These are phyloP conservation scores for Drosophila limbata DNA, from an alignment of 2,888 invertebrate species.

Conservation along the genomic window DNA sequence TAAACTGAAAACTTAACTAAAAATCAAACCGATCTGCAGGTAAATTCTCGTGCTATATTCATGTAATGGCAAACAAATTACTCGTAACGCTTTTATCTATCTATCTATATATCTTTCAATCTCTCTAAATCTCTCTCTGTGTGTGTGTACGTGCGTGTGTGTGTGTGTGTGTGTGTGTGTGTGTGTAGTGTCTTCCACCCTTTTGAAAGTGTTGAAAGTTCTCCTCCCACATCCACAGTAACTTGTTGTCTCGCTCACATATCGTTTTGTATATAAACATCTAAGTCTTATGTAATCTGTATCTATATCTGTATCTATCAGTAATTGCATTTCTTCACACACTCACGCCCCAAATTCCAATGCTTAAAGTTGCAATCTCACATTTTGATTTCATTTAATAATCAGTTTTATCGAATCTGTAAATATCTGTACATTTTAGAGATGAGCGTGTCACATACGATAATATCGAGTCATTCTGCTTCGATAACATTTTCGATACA, in stretches of 20 bases:
- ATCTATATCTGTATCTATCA: constrained; percentile 6
- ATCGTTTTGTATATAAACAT: constrained; percentile 26
- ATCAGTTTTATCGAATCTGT: constrained; percentile 22
- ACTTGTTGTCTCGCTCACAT: constrained; percentile 42
- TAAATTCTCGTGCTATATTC: constrained; percentile 65
- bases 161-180: constrained; percentile 19
- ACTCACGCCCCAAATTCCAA: constrained; percentile 12
- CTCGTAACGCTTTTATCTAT: constrained; percentile 35
- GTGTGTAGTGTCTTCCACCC: constrained; percentile 40
- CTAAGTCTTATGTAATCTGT: constrained; percentile 20
- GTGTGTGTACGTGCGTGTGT: background rate
- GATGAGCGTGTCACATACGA: background rate
- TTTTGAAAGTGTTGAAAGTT: constrained; percentile 29
- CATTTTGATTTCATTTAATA: constrained; percentile 5
- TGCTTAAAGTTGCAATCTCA: constrained; percentile 13
- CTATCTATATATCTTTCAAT: constrained; percentile 10
- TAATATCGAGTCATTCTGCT: background rate
- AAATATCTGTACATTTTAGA: background rate
- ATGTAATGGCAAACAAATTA: constrained; percentile 45
- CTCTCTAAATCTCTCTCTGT: constrained; percentile 11
- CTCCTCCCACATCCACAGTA: constrained; percentile 27
- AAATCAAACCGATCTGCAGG: constrained; percentile 65
- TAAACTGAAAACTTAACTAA: constrained; percentile 39
- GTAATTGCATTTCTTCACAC: constrained; percentile 29
- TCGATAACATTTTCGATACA: background rate